phyloP scores from a whole-genome alignment of 2,113 vertebrate species.

The Ia io region DNA sequence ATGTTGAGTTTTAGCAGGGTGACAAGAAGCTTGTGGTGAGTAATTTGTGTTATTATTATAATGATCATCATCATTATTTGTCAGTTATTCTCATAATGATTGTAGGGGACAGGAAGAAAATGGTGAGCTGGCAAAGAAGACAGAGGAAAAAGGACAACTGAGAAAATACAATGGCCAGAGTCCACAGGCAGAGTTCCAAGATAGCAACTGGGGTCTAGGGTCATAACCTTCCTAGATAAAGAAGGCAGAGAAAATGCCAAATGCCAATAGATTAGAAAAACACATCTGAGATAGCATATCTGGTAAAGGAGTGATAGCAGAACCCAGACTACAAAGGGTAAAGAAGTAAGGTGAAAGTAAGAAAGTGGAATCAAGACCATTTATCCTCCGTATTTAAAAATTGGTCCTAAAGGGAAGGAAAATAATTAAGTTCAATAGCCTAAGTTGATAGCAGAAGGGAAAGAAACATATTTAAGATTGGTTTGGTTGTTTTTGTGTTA shows the following conservation, averaged over 20 bases:
- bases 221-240: background rate
- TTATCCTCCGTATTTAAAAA: background rate
- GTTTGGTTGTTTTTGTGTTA: background rate
- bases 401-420: background rate
- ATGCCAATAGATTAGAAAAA: background rate
- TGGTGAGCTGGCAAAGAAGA: background rate
- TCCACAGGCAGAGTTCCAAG: background rate
- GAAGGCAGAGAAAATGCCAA: background rate
- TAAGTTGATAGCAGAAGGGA: background rate
- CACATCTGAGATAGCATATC: background rate
- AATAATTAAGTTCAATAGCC: background rate
- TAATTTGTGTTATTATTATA: background rate
- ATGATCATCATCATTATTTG: background rate
- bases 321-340: background rate
- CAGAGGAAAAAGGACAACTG: background rate
- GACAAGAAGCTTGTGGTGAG: background rate
- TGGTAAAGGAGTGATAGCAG: background rate
- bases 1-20: background rate
- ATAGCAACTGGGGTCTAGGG: background rate
- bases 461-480: background rate
- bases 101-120: background rate
- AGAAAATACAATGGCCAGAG: background rate
- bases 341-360: background rate
- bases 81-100: background rate
- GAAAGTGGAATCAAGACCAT: background rate